Base-by-base conservation (phyloP, 2,113 vertebrate genomes). In the Arothron firmamentum region DNA sequence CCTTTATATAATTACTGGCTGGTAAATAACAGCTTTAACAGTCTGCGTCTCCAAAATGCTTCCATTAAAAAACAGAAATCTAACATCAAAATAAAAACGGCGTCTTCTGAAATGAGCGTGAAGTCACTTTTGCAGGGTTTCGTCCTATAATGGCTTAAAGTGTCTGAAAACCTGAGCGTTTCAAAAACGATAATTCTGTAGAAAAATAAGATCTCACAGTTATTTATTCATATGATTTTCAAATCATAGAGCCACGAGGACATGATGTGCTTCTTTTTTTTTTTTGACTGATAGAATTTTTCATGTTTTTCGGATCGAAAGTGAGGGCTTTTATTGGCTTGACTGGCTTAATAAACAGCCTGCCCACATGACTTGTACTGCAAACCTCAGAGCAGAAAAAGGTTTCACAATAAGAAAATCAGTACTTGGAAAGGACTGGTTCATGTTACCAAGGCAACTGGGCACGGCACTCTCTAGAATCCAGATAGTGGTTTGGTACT, bases 401-500 rank as follows among this genome's bases (percentile, higher is more conserved):
- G 70, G 59, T 75, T 75, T 83, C 81, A 87, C 83, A 85, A 80
- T 83, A 79, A 79, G 65, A 85, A 83, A 77, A 81, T 78, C 75
- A 62, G 66, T 53, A 65, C 73, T 79, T 82, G 77, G 67, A 13
- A 49, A 19, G n/a, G 78, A 77, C 71, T 75, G 79, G 66, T 86
- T 83, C 74, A 65, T 79, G 81, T 89, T 89, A 86, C 82, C 85
- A 88, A 89, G 88, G 86, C 86, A 89, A 87, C 80, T 60, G 83
- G 77, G 72, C 78, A 84, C 80, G 72, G 80, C 70, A 78, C 78
- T 79, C 68, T 75, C 74, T 69, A 69, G 72, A 85, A 73, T 76
- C 71, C 61, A 67, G 75, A 81, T 57, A 62, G 75, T 80, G 78
- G 25, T 65, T 72, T 60, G 82, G 59, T 82, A 76, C 74, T 73